phyloP scores from a whole-genome alignment of 2,888 invertebrate genomes.

The Stenurella melanura region DNA sequence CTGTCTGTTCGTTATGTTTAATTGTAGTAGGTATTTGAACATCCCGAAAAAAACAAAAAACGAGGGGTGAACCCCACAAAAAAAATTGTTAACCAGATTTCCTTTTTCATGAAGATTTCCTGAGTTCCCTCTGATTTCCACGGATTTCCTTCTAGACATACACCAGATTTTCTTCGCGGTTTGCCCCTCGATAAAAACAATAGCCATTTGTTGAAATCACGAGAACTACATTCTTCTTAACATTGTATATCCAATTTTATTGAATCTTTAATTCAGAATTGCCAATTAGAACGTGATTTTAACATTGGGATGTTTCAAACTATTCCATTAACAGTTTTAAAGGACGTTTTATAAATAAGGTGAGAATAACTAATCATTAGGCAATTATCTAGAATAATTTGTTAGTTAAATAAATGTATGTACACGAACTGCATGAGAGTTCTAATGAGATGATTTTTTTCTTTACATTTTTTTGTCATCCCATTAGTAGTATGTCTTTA shows the following conservation, averaged over 20 bases:
- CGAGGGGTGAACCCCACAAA: too few species aligned
- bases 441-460: background rate
- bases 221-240: background rate
- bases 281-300: background rate
- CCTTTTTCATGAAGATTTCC: too few species aligned
- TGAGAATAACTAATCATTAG: constrained; percentile 12
- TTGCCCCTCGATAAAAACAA: background rate
- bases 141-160: too few species aligned
- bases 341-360: constrained; percentile 7
- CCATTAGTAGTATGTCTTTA: background rate
- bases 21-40: constrained; percentile 17
- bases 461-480: background rate
- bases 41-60: background rate
- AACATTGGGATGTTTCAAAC: background rate
- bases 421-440: background rate
- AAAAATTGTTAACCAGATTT: too few species aligned
- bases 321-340: background rate
- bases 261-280: background rate
- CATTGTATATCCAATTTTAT: background rate
- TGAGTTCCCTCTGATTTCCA: too few species aligned
- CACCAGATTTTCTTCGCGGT: too few species aligned
- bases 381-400: constrained; percentile 4
- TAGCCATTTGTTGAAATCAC: background rate
- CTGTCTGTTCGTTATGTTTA: background rate
- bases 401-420: background rate